Conservation (phyloP, 2,888 invertebrate species). For the Liposcelis brunnea region DNA sequence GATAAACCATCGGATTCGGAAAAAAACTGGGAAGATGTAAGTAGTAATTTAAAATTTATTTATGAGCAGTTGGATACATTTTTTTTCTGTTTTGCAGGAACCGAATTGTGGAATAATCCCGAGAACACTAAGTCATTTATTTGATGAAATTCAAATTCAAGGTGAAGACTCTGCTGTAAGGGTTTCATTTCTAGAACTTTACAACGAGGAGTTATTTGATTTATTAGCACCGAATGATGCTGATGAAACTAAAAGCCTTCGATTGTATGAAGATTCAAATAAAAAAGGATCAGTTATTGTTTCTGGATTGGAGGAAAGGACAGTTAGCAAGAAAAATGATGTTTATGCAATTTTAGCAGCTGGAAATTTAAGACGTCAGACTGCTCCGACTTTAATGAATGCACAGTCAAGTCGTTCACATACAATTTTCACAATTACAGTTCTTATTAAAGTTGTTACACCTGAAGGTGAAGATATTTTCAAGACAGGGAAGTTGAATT, state of each 20-base stretch:
- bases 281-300: slow-evolving; percentile 80
- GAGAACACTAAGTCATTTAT: slow-evolving; percentile 72
- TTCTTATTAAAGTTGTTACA: slow-evolving; percentile 78
- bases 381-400: slow-evolving; percentile 87
- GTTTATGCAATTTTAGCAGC: slow-evolving; percentile 75
- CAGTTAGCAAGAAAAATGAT: slow-evolving; percentile 69
- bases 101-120: slow-evolving; percentile 82
- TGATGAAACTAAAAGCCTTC: slow-evolving; percentile 19
- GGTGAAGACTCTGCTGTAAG: slow-evolving; percentile 70
- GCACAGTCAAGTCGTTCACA: slow-evolving; percentile 87
- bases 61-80: background rate
- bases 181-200: slow-evolving; percentile 84
- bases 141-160: slow-evolving; percentile 63
- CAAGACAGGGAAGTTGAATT: slow-evolving; percentile 85
- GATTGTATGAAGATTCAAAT: slow-evolving; percentile 55
- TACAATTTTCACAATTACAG: slow-evolving; percentile 84
- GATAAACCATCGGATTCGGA: slow-evolving; percentile 37
- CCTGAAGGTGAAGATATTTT: slow-evolving; percentile 78
- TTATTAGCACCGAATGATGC: slow-evolving; percentile 60
- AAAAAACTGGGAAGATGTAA: slow-evolving; percentile 53
- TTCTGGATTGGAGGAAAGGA: slow-evolving; percentile 77
- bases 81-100: slow-evolving; percentile 36
- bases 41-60: slow-evolving; percentile 22
- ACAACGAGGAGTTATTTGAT: slow-evolving; percentile 93
- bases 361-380: slow-evolving; percentile 69